A percentile compares a stretch with the other conserved stretches of the same genome.
phyloP scores from a whole-genome alignment of 2,113 vertebrate genomes.

The Dascyllus trimaculatus region DNA sequence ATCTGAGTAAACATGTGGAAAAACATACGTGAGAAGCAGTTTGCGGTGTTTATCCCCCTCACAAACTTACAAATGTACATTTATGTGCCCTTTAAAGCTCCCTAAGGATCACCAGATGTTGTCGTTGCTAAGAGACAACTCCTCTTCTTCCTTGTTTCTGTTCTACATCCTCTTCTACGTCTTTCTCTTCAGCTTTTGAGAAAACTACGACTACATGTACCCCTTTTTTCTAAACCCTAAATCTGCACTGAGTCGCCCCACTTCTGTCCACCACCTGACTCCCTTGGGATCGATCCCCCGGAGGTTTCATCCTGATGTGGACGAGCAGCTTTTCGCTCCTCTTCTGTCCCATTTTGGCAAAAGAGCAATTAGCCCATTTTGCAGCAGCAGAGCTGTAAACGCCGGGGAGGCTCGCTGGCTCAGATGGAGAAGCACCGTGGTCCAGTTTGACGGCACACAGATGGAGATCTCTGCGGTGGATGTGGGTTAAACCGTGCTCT shows the following conservation, averaged over 20 bases:
- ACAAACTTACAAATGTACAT: conserved; percentile 23
- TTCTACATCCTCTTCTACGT: background rate
- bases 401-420: conserved; percentile 30
- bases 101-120: background rate
- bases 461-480: conserved; percentile 23
- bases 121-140: conserved; percentile 40
- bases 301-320: background rate
- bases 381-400: conserved; percentile 4
- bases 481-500: conserved; percentile 15
- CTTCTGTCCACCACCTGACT: background rate
- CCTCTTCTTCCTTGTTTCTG: background rate
- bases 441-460: conserved; percentile 37
- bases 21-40: background rate
- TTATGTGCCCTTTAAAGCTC: background rate
- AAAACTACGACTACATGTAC: too few relatives aligned
- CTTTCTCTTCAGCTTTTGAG: background rate
- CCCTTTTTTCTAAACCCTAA: background rate
- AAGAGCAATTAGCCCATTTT: conserved; percentile 75
- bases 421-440: conserved; percentile 19
- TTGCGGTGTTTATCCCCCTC: background rate
- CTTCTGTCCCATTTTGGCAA: conserved; percentile 61
- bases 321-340: background rate
- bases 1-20: conserved; percentile 2
- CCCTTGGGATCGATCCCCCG: background rate
- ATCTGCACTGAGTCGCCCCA: background rate